These are phyloP conservation scores for Brachionus manjavacas DNA, from an alignment of 1,140 invertebrate species.

Conservation along the genomic window DNA sequence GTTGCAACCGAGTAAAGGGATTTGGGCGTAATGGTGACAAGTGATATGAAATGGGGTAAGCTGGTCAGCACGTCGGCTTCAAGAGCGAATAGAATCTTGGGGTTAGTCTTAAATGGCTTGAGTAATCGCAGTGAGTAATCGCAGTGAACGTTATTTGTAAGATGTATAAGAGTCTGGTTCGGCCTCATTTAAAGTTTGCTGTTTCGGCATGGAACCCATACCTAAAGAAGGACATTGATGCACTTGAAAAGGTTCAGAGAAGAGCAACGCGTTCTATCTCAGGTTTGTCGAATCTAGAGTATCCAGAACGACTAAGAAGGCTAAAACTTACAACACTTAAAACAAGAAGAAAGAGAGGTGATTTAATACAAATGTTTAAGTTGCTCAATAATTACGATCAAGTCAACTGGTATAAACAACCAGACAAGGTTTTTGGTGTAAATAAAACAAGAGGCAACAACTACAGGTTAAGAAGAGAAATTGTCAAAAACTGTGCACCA, in stretches of 20 bases:
- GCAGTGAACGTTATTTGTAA: background rate
- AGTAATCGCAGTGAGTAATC: background rate
- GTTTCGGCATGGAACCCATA: conserved; percentile 44
- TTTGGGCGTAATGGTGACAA: conserved; percentile 36
- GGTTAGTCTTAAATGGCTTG: background rate
- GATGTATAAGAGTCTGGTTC: background rate
- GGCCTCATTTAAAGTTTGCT: conserved; percentile 43
- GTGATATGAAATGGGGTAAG: conserved; percentile 42
- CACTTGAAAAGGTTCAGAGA: conserved; percentile 45
- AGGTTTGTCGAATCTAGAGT: conserved; percentile 5
- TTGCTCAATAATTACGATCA: background rate
- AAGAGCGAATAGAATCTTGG: background rate
- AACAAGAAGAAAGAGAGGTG: background rate
- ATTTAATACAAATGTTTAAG: background rate
- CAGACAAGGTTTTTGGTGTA: background rate
- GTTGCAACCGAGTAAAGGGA: background rate
- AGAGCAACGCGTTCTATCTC: conserved; percentile 43
- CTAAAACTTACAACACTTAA: background rate
- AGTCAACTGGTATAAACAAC: background rate
- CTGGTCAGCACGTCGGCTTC: background rate
- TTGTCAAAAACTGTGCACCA: background rate
- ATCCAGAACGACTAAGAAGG: background rate
- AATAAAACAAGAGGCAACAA: background rate
- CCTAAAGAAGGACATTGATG: conserved; percentile 23
- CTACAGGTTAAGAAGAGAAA: background rate